Percentiles rank a stretch among this genome's conserved stretches.
Conservation (phyloP, 2,113 vertebrate species). For the Gambusia holbrooki region DNA sequence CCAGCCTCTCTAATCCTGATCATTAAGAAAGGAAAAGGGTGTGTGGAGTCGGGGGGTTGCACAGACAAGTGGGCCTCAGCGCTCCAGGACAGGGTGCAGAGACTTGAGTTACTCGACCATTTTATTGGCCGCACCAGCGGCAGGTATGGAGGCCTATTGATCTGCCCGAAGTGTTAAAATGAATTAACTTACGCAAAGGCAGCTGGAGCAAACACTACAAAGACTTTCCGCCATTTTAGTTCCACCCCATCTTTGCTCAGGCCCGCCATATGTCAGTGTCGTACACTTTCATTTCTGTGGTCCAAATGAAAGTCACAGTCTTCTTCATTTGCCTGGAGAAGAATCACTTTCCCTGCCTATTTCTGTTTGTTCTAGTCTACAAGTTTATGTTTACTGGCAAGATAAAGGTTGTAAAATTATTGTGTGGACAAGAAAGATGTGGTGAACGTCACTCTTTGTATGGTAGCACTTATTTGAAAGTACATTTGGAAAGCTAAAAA, state of each 20-base stretch:
- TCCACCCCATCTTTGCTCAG: conserved; percentile 7
- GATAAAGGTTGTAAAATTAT: too few species aligned
- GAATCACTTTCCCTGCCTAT: neutral
- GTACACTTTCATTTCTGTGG: neutral
- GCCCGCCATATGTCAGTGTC: too few species aligned
- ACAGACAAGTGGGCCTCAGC: conserved; percentile 64
- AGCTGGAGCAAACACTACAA: conserved; percentile 58
- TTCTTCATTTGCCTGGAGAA: too few species aligned
- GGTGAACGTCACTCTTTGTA: too few species aligned
- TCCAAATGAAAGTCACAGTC: neutral
- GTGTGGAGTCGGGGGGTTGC: conserved; percentile 47
- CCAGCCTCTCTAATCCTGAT: conserved; percentile 79
- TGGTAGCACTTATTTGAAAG: too few species aligned
- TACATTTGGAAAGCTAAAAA: too few species aligned
- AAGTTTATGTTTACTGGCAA: neutral
- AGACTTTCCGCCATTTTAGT: conserved; percentile 32
- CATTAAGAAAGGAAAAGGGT: conserved; percentile 78
- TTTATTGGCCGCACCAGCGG: conserved; percentile 66
- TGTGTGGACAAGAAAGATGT: too few species aligned
- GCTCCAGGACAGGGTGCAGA: conserved; percentile 60
- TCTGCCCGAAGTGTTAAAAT: conserved; percentile 70
- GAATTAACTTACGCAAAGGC: conserved; percentile 62
- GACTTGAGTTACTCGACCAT: conserved; percentile 70
- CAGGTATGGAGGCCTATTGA: conserved; percentile 70
- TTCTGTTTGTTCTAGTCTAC: neutral